Evolutionary conservation across 1,140 invertebrate genomes (phyloP).

Genomic region (Drepana arcuata): DNA sequence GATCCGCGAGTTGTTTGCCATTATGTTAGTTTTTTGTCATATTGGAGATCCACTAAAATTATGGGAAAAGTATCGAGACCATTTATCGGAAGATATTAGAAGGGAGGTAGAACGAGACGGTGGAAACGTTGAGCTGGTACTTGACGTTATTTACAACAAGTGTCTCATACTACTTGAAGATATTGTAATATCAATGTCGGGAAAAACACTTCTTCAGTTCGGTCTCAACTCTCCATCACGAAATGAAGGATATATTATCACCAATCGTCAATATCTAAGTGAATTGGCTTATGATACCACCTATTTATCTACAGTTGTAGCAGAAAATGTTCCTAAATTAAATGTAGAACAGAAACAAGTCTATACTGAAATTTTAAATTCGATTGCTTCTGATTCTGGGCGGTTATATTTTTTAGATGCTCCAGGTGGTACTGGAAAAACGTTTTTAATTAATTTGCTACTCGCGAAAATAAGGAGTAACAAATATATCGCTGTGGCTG

Average conservation of each 20-base stretch:
- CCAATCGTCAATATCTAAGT: too few species aligned
- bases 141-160: conserved; percentile 8
- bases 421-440: conserved; percentile 8
- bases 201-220: neutral
- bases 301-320: conserved; percentile 2
- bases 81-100: neutral
- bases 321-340: conserved; percentile 5
- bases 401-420: conserved; percentile 9
- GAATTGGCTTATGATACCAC: too few species aligned
- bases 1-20: conserved; percentile 5
- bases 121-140: neutral
- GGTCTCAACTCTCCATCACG: neutral
- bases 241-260: neutral
- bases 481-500: neutral
- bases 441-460: conserved; percentile 4
- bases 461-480: conserved; percentile 6
- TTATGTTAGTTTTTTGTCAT: conserved; percentile 11
- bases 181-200: conserved; percentile 5
- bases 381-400: conserved; percentile 4
- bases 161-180: conserved; percentile 5
- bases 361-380: conserved; percentile 9
- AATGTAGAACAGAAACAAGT: conserved; percentile 11
- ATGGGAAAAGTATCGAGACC: conserved; percentile 2
- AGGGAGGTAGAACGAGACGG: neutral
- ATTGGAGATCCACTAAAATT: conserved; percentile 5